Evolutionary conservation across 2,888 invertebrate genomes (phyloP).

Genomic region (Noctua pronuba): DNA sequence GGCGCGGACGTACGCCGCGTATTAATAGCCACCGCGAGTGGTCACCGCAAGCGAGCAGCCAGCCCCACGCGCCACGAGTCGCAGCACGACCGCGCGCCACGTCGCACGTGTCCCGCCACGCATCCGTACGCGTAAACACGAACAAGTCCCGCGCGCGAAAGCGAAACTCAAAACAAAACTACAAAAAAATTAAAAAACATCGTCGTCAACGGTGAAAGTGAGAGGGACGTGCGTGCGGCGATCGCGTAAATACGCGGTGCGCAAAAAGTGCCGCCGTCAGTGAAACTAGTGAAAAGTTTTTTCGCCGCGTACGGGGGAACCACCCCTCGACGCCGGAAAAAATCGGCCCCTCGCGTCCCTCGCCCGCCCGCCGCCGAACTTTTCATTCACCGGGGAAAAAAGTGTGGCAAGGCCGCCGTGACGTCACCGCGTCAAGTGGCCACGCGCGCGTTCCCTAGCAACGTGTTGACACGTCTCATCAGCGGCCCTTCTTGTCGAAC

Average conservation of each 20-base stretch:
- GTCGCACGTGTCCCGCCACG: conserved; percentile 80
- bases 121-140: conserved; percentile 73
- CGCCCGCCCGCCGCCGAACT: conserved; percentile 90
- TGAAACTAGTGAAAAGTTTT: conserved; percentile 90
- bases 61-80: conserved; percentile 78
- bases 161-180: conserved; percentile 68
- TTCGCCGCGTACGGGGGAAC: conserved; percentile 86
- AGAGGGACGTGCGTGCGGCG: conserved; percentile 84
- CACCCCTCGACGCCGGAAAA: conserved; percentile 88
- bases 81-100: conserved; percentile 75
- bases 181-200: conserved; percentile 73
- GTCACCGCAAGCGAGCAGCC: conserved; percentile 82
- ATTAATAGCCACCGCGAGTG: conserved; percentile 88
- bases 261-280: conserved; percentile 90
- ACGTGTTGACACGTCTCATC: conserved; percentile 80
- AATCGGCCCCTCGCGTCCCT: conserved; percentile 88
- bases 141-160: conserved; percentile 65
- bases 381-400: conserved; percentile 92
- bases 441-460: conserved; percentile 89
- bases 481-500: conserved; percentile 63
- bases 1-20: conserved; percentile 89
- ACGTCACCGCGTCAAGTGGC: conserved; percentile 89
- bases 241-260: conserved; percentile 87
- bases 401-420: conserved; percentile 91
- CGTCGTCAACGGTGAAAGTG: conserved; percentile 77